Evolutionary conservation across 2,797 vertebrate species (phyloP).

Genomic region (Acanthurus tractus): DNA sequence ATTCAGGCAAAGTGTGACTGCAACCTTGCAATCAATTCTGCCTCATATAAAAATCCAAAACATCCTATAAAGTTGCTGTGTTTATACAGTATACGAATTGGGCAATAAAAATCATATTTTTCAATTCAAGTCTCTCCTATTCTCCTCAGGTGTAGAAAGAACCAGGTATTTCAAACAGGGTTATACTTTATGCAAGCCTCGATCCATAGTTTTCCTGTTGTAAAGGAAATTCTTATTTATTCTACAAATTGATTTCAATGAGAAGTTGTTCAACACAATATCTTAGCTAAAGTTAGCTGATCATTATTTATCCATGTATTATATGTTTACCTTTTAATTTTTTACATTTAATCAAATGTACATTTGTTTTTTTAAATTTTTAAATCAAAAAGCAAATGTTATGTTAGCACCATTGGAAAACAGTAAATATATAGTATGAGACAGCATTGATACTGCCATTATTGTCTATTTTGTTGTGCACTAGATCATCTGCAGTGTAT

Average conservation of each 20-base stretch:
- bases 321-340: no score
- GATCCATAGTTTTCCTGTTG: not conserved
- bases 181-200: not conserved
- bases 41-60: conserved; percentile 34
- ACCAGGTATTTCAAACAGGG: not conserved
- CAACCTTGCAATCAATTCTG: conserved; percentile 40
- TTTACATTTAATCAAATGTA: no score
- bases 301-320: no score
- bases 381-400: no score
- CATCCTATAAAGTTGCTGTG: conserved; percentile 18
- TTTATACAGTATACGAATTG: conserved; percentile 12
- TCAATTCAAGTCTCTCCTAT: not conserved
- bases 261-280: not conserved
- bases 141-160: not conserved
- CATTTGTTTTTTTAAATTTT: no score
- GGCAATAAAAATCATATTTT: not conserved
- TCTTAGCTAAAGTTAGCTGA: not conserved
- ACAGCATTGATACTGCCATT: no score
- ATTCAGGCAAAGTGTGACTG: conserved; percentile 26
- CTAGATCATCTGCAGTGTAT: not conserved
- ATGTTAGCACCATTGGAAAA: no score
- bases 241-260: not conserved
- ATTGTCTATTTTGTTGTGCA: not conserved
- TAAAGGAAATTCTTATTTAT: not conserved
- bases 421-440: no score